Conservation (phyloP, 1,140 invertebrate species). For the Contarinia nasturtii region DNA sequence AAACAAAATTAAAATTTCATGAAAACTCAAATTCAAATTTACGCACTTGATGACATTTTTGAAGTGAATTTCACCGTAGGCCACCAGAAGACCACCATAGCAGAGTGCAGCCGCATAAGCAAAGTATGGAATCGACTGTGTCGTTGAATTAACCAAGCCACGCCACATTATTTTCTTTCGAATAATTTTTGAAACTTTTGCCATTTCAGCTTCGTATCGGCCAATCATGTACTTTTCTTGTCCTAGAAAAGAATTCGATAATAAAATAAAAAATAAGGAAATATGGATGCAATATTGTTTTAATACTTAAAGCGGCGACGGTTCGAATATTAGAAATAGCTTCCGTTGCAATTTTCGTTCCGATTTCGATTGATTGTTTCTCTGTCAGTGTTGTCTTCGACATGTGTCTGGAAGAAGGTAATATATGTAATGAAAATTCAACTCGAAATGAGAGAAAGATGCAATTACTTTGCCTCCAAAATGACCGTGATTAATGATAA, state of each 20-base stretch:
- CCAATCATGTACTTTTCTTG: conserved; percentile 28
- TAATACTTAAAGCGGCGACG: conserved; percentile 41
- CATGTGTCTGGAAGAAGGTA: no score
- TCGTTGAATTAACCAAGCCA: conserved; percentile 54
- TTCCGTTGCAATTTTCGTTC: conserved; percentile 51
- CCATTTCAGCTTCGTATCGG: conserved; percentile 33
- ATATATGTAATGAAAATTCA: no score
- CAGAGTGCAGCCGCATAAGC: conserved; percentile 63
- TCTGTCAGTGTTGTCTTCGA: conserved; percentile 40
- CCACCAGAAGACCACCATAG: conserved; percentile 65
- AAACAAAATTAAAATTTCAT: neutral
- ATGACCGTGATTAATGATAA: conserved; percentile 53
- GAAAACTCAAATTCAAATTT: conserved; percentile 32
- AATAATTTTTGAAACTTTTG: conserved; percentile 28
- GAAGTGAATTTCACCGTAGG: conserved; percentile 39
- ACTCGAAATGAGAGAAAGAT: no score
- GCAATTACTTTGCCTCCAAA: conserved; percentile 36
- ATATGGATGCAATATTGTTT: conserved; percentile 9
- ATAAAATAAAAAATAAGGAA: neutral
- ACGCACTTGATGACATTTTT: conserved; percentile 65
- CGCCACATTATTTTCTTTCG: conserved; percentile 42
- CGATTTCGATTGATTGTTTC: conserved; percentile 39
- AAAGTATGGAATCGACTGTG: conserved; percentile 59
- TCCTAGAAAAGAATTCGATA: no score
- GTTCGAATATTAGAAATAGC: conserved; percentile 61